Evolutionary conservation across 2,888 invertebrate genomes (phyloP), one percentile per base, ranked within the genome.

Genomic region (Drosophila hamatofila): DNA sequence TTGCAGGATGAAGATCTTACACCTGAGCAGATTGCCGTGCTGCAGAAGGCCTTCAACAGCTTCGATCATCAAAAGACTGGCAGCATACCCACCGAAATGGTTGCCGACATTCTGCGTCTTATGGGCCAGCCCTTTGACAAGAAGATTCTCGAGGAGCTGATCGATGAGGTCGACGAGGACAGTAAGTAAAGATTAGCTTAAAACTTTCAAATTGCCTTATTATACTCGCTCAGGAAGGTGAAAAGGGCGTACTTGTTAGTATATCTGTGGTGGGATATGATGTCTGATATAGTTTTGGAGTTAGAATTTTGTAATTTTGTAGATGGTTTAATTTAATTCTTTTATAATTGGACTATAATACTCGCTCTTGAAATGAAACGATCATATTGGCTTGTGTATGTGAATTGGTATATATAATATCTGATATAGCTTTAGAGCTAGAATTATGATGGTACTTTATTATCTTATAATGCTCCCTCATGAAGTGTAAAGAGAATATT

Each of bases 81-180:
- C 92, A 97, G 97, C 93, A 98, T 98, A 93, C 96, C 97, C 83
- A 97, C 97, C 90, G 98, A 98, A 94, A 98, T 97, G 95, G 97
- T 98, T 72, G 97, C 97, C 59, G 98, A 98, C 93, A 98, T 98
- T 93, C 95, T 98, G 77, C 95, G 98, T 92, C 96, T 98, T 93
- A 98, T 98, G 98, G 98, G 98, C 82, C 98, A 98, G 93, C 98
- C 98, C 80, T 98, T 98, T 94, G 98, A 98, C 93, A 98, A 97
- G 93, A 96, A 97, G 91, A 98, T 98, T 93, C 95, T 99, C 81
- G 98, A 98, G 93, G 98, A 98, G 93, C 96, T 99, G 92, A 99
- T 99, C 92, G 98, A 98, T 91, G 98, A 99, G 94, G 98, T 98
- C 84, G 99, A 99, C 93, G 97, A 98, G 87, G 99, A 99, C 93